phyloP scores from a whole-genome alignment of 2,797 vertebrate species.

The Labeo calbasu region DNA sequence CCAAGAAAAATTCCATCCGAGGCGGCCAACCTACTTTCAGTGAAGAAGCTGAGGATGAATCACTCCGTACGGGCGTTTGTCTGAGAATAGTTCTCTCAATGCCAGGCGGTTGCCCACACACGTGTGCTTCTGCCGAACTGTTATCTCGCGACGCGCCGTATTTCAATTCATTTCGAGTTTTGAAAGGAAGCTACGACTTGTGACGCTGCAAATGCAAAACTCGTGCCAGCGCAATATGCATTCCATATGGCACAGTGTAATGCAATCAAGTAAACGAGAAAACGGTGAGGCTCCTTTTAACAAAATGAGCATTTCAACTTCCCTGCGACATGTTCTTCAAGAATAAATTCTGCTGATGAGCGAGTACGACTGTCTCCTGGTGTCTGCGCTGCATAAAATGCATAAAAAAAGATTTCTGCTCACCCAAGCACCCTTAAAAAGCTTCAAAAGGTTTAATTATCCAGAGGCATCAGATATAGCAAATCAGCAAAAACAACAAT shows the following conservation, averaged over 20 bases:
- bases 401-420: slow-evolving; percentile 49
- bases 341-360: slow-evolving; percentile 37
- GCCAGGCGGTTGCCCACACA: slow-evolving; percentile 37
- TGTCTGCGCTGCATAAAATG: slow-evolving; percentile 53
- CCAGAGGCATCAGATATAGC: slow-evolving; percentile 22
- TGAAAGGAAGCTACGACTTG: slow-evolving; percentile 15
- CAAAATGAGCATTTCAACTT: slow-evolving; percentile 26
- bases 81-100: slow-evolving; percentile 58
- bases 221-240: slow-evolving; percentile 39
- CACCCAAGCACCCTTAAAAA: slow-evolving; percentile 42
- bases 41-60: slow-evolving; percentile 77
- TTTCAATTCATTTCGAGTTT: slow-evolving; percentile 11
- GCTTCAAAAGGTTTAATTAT: slow-evolving; percentile 45
- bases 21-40: slow-evolving; percentile 71
- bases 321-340: slow-evolving; percentile 27
- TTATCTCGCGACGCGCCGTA: background rate
- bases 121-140: background rate
- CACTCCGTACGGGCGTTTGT: slow-evolving; percentile 66
- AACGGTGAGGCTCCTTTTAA: slow-evolving; percentile 1
- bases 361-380: slow-evolving; percentile 35
- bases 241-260: slow-evolving; percentile 54
- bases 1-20: slow-evolving; percentile 77
- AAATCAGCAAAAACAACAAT: slow-evolving; percentile 45
- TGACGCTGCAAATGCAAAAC: slow-evolving; percentile 21
- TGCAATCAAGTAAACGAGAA: slow-evolving; percentile 17